phyloP scores from a whole-genome alignment of 1,140 invertebrate species.

The Chlorops oryzae region DNA sequence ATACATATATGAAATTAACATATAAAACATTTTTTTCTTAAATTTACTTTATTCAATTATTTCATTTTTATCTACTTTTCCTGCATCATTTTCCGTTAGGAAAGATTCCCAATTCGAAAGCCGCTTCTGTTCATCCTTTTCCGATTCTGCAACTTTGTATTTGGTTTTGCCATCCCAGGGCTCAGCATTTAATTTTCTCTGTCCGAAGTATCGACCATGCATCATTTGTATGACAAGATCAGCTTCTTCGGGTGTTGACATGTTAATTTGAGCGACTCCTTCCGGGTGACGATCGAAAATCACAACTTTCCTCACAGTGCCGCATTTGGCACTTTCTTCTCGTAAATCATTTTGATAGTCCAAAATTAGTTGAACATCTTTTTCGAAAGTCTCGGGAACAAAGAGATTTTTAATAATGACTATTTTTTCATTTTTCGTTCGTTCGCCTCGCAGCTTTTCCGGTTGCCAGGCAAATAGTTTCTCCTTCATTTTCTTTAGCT shows the following conservation, averaged over 20 bases:
- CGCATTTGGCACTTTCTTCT: slow-evolving; percentile 86
- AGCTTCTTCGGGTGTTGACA: slow-evolving; percentile 84
- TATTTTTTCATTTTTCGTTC: slow-evolving; percentile 79
- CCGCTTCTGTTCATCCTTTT: slow-evolving; percentile 74
- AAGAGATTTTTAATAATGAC: slow-evolving; percentile 96
- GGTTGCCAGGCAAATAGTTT: slow-evolving; percentile 96
- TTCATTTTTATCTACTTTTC: no score
- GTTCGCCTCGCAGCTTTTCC: slow-evolving; percentile 77
- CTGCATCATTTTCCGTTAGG: slow-evolving; percentile 52
- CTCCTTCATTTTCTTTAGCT: slow-evolving; percentile 88
- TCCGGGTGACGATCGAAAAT: slow-evolving; percentile 93
- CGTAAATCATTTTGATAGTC: slow-evolving; percentile 88
- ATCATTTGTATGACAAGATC: slow-evolving; percentile 83
- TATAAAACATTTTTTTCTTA: no score
- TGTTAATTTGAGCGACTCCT: slow-evolving; percentile 87
- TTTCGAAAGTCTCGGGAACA: slow-evolving; percentile 81
- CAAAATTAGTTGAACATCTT: slow-evolving; percentile 78
- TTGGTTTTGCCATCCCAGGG: slow-evolving; percentile 96
- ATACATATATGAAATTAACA: no score
- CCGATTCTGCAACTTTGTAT: slow-evolving; percentile 86
- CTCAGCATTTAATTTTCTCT: slow-evolving; percentile 75
- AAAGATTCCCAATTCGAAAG: slow-evolving; percentile 85
- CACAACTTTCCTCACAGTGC: slow-evolving; percentile 84
- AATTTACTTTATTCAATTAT: no score
- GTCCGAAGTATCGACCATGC: slow-evolving; percentile 88